Evolutionary conservation across 2,113 vertebrate genomes (phyloP), one percentile per base, ranked within the genome.

Genomic region (Tringa solitaria): DNA sequence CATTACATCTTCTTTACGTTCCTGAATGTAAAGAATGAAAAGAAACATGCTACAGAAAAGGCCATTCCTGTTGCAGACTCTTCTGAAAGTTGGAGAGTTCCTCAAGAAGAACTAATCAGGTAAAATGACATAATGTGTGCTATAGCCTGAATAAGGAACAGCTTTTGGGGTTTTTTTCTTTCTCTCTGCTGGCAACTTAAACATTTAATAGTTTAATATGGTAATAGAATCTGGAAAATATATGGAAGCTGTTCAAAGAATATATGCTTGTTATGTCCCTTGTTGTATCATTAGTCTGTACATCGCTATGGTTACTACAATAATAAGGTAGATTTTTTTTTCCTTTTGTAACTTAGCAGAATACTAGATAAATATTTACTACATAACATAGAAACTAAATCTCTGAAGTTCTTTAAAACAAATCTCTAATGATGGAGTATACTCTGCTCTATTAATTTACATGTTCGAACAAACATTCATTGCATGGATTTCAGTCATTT

Each of bases 321-420:
- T 70, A 92, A 92, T 98, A 94, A 94, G 54, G 81, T 72, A 12
- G 4, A 37, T 16, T 73, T 63, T 56, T 53, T 51, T 90, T 84
- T 56, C 63, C 41, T 80, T 73, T 88, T 70, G 12, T 93, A 84
- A 54, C n/a, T 45, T 59, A 46, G 69, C 48, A 97, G 50, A 56
- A 26, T 16, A 77, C n/a, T 92, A 61, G 63, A 83, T 78, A 94
- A 97, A 56, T 91, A 93, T 73, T 95, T 93, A 65, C 89, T 90
- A 51, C 41, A 83, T 56, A 70, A 87, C 68, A 82, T 23, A 82
- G 77, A 89, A 96, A 95, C 41, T 63, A 92, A 94, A 50, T 39
- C 87, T 79, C 92, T 8, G 11, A 80, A 59, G 35, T 45, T 81
- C n/a, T 91, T 93, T 69, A 69, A 90, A 96, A 37, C 3, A 46